Evolutionary conservation across 35 echinoderm and acorn worm genomes (phyloP).

Genomic region (Ophioderma brevispina): DNA sequence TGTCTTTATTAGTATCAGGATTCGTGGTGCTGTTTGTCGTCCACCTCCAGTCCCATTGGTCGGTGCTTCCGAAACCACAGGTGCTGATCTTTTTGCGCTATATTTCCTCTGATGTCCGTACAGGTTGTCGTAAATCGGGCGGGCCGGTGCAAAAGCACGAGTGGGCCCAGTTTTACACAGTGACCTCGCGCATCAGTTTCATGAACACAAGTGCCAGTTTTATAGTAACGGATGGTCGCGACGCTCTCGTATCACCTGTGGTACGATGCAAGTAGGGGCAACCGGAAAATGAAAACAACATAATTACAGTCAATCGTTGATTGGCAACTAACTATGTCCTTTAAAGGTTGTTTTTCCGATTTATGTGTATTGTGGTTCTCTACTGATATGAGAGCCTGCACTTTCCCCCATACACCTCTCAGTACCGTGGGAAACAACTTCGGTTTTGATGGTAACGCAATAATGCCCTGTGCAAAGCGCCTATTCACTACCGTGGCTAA

Average conservation of each 20-base stretch:
- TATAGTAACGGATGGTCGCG: conserved; percentile 94
- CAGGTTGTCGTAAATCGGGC: conserved; percentile 91
- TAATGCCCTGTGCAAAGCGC: too few species aligned
- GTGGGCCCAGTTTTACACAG: conserved; percentile 97
- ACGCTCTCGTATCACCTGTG: conserved; percentile 91
- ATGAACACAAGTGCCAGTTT: conserved; percentile 97
- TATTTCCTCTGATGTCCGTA: conserved; percentile 93
- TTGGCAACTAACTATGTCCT: too few species aligned
- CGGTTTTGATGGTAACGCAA: too few species aligned
- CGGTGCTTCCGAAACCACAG: conserved; percentile 16
- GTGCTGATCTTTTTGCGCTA: conserved; percentile 60
- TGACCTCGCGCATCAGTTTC: conserved; percentile 96
- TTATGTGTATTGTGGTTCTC: too few species aligned
- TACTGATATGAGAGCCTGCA: too few species aligned
- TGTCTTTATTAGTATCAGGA: conserved; percentile 52
- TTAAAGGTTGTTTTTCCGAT: too few species aligned
- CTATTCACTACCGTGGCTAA: too few species aligned
- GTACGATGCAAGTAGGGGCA: conserved; percentile 89
- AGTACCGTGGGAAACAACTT: too few species aligned
- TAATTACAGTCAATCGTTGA: too few species aligned
- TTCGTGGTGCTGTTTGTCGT: neutral
- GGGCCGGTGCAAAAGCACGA: conserved; percentile 98
- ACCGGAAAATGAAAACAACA: too few species aligned
- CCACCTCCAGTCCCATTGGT: conserved; percentile 4
- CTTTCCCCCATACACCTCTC: too few species aligned